A percentile compares a stretch with the other conserved stretches of the same genome.
Evolutionary conservation across 2,113 vertebrate genomes (phyloP).

Genomic region (Entomyzon cyanotis): DNA sequence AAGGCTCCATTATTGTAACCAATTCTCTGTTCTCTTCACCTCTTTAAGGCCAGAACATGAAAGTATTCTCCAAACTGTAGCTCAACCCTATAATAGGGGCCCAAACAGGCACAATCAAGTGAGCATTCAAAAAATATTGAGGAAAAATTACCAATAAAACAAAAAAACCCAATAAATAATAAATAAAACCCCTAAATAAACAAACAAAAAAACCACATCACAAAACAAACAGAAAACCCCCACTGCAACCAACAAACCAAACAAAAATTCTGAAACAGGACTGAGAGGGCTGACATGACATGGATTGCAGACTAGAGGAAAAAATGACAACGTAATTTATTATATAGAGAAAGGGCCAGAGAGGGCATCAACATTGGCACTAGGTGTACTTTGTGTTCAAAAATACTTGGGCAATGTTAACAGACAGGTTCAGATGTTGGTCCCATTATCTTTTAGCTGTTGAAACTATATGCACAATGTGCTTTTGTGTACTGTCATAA

Average conservation of each 20-base stretch:
- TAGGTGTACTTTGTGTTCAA: not conserved
- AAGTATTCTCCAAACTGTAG: not conserved
- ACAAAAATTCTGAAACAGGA: not conserved
- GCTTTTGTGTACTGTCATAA: conserved; percentile 62
- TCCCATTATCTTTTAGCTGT: conserved; percentile 40
- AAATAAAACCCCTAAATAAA: not conserved
- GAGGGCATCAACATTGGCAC: not conserved
- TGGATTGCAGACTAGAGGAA: not conserved
- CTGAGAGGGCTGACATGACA: not conserved
- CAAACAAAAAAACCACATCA: too few species aligned
- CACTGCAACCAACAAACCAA: not conserved
- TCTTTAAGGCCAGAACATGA: not conserved
- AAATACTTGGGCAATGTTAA: conserved; percentile 27
- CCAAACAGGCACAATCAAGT: not conserved
- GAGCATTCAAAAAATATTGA: not conserved
- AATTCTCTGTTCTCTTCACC: not conserved
- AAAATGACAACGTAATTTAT: not conserved
- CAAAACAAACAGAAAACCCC: not conserved
- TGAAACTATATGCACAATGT: conserved; percentile 47
- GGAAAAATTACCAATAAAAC: not conserved
- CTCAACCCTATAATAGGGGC: rapidly evolving
- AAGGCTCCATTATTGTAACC: not conserved
- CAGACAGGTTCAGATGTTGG: conserved; percentile 34
- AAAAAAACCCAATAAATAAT: not conserved
- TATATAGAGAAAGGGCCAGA: not conserved